phyloP scores from a whole-genome alignment of 2,113 vertebrate species.

The Astatotilapia flaviijosephi region DNA sequence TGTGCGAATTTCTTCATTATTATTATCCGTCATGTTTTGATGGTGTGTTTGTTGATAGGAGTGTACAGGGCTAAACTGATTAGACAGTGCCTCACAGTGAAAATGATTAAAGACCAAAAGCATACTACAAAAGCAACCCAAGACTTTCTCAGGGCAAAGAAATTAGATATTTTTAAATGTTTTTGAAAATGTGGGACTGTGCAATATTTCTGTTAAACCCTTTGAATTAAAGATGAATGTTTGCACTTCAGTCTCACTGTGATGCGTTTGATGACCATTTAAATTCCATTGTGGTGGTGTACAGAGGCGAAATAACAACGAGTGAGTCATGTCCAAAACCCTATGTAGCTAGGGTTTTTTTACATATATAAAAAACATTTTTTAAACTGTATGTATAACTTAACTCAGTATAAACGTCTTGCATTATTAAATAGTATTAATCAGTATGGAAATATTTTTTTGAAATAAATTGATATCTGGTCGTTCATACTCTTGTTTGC shows the following conservation, averaged over 20 bases:
- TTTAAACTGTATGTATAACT: not conserved
- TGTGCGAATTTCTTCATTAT: not conserved
- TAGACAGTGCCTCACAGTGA: not conserved
- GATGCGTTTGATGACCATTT: not conserved
- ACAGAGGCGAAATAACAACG: not conserved
- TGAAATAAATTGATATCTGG: not conserved
- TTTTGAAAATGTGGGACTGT: not conserved
- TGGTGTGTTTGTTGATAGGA: not conserved
- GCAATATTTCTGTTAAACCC: not conserved
- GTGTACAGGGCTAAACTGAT: not conserved
- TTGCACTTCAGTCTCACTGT: not conserved
- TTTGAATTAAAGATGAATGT: not conserved
- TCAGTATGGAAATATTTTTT: not conserved
- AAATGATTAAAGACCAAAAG: not conserved
- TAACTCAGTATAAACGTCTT: not conserved
- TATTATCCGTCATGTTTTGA: not conserved
- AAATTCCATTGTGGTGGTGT: not conserved
- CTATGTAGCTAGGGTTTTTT: not conserved
- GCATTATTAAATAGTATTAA: not conserved
- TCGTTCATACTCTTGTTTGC: not conserved
- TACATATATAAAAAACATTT: too few relatives aligned
- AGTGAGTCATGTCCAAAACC: not conserved
- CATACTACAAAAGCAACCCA: not conserved
- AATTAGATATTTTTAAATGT: not conserved
- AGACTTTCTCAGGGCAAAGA: not conserved